Evolutionary conservation across 2,113 vertebrate species (phyloP), one percentile per base, ranked within the genome.

Genomic region (Gnathonemus longibarbis): DNA sequence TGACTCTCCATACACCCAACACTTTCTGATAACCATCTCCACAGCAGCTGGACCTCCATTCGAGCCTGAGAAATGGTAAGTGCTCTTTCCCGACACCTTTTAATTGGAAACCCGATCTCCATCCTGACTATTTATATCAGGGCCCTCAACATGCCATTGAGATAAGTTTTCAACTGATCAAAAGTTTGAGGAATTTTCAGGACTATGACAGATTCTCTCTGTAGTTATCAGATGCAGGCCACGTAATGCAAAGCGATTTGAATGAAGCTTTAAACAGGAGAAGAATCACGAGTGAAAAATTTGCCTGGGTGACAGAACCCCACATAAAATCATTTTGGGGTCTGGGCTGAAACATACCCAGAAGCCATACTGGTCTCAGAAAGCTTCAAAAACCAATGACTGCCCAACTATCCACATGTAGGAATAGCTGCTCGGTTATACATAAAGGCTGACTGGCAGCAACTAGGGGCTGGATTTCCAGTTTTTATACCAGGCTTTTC

Each of bases 21-120:
- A 93, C 90, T 45, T 94, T 92, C 85, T 89, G 92, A 94, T 89
- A 88, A 48, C 90, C 35, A 92, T 93, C 90, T 90, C 89, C 39
- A 39, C 84, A 95, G 91, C 95, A 95, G 93, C 94, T 93, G 93
- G 93, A 94, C 88, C 31, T 53, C 90, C 80, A 15, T 91, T 92
- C 39, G 88, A 90, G 94, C 91, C 91, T 35, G 90, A 84, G 91
- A 94, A 94, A 94, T 91, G 88, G 74, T 85, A 90, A 89, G 3
- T 17, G 90, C 90, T 90, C 88, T 84, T 90, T 58, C 66, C 89
- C 84, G 88, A 88, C 90, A 92, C 31, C 19, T 91, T 92, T 93
- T 90, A 92, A 91, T 90, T 92, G 77, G 92, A 93, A 92, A 93
- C 52, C 35, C 49, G 90, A 93, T 13, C 89, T 66, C 24, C 35